A percentile compares a stretch with the other conserved stretches of the same genome.
Conservation (phyloP, 2,113 vertebrate genomes). For the Coptodon rendalli region DNA sequence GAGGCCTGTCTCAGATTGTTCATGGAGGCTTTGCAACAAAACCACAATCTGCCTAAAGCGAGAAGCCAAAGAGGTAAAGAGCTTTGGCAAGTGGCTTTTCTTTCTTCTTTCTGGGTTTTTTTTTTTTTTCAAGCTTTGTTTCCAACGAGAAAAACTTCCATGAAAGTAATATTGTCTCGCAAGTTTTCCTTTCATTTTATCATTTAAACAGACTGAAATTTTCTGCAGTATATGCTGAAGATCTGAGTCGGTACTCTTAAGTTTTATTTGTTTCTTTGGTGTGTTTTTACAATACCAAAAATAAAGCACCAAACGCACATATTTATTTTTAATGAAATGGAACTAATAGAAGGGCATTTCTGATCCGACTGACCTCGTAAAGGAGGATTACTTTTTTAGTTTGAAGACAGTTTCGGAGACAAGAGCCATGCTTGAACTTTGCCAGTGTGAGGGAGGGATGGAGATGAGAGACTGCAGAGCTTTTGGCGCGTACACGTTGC, state of each 20-base stretch:
- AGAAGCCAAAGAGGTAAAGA: conserved; percentile 27
- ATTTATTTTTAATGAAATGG: background rate
- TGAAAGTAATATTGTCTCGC: background rate
- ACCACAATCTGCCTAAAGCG: conserved; percentile 49
- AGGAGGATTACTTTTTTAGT: background rate
- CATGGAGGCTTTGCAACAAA: conserved; percentile 53
- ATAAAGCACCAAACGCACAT: background rate
- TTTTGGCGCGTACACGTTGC: background rate
- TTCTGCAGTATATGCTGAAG: background rate
- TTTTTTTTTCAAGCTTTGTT: background rate
- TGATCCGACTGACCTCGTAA: background rate
- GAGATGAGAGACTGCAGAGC: conserved; percentile 25
- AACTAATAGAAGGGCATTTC: background rate
- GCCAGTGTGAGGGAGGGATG: background rate
- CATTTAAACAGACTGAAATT: background rate
- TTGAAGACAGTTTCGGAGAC: background rate
- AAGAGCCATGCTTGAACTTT: background rate
- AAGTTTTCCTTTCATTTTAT: background rate
- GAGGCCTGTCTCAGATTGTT: conserved; percentile 60
- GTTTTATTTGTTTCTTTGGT: background rate
- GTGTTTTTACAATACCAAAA: background rate
- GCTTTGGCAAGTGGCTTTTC: background rate
- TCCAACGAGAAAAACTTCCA: background rate
- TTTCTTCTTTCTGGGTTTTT: background rate
- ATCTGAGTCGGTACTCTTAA: background rate